Percentiles rank a stretch among this genome's conserved stretches.
Evolutionary conservation across 2,113 vertebrate genomes (phyloP).

Genomic region (Lasiurus borealis): DNA sequence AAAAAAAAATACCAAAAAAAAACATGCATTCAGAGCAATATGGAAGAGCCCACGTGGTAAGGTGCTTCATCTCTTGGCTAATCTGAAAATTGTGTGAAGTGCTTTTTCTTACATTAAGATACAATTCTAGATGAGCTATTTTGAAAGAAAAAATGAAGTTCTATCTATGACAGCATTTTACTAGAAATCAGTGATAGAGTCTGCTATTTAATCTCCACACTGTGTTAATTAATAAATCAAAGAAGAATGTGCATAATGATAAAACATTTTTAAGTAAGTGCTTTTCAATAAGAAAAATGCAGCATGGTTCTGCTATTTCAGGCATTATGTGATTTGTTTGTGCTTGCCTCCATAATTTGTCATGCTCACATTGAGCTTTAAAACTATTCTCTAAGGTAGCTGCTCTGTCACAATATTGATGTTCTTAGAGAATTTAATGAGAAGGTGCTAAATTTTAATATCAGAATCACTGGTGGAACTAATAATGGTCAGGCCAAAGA

Average conservation of each 20-base stretch:
- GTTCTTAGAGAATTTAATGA: conserved; percentile 66
- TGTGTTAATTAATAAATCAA: conserved; percentile 47
- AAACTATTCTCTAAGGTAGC: conserved; percentile 53
- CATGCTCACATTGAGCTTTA: conserved; percentile 68
- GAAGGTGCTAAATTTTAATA: conserved; percentile 72
- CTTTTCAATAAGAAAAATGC: background rate
- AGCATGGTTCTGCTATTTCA: background rate
- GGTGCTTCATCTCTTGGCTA: background rate
- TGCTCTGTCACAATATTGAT: conserved; percentile 64
- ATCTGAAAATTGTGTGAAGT: conserved; percentile 43
- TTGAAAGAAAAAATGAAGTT: background rate
- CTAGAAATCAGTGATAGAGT: background rate
- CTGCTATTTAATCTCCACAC: background rate
- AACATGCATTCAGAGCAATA: background rate
- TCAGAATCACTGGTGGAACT: conserved; percentile 65
- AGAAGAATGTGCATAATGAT: background rate
- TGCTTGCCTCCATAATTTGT: conserved; percentile 59
- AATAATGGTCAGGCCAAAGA: conserved; percentile 57
- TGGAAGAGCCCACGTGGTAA: conserved; percentile 1
- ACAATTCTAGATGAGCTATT: background rate
- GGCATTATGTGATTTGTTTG: conserved; percentile 59
- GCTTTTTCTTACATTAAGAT: conserved; percentile 22
- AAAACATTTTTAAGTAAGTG: background rate
- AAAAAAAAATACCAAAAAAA: background rate
- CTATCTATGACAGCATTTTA: background rate